These are phyloP conservation scores for Tachycineta bicolor DNA, from an alignment of 2,113 vertebrate species.

Conservation along the genomic window DNA sequence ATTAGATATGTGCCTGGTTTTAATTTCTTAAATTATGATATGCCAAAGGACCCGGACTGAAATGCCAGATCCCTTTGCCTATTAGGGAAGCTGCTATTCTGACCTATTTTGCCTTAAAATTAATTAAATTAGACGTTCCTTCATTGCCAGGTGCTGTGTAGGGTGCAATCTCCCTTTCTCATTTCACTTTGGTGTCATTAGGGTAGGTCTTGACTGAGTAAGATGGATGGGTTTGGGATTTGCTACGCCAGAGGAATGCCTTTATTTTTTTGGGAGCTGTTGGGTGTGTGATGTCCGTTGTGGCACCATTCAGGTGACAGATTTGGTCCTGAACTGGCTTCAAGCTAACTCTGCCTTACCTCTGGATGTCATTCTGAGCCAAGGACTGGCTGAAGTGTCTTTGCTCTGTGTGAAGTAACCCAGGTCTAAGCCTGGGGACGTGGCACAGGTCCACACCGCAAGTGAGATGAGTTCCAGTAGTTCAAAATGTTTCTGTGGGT, in stretches of 20 bases:
- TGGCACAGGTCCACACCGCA: not conserved
- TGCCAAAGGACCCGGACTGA: not conserved
- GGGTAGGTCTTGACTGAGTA: not conserved
- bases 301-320: not conserved
- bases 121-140: not conserved
- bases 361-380: not conserved
- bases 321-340: not conserved
- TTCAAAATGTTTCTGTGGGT: not conserved
- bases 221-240: not conserved
- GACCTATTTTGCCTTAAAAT: not conserved
- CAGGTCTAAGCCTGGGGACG: rapidly evolving
- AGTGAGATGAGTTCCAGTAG: not conserved
- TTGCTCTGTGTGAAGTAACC: not conserved
- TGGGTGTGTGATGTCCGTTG: not conserved
- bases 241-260: not conserved
- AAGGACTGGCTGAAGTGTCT: not conserved
- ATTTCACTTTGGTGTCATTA: not conserved
- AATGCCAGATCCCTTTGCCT: not conserved
- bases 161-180: not conserved
- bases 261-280: not conserved
- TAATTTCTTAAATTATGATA: not conserved
- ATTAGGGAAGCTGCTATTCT: not conserved
- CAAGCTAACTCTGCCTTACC: not conserved
- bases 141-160: not conserved
- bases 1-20: not conserved